These are phyloP conservation scores for Sebastes itinus DNA, from an alignment of 2,797 vertebrate genomes.

Conservation along the genomic window DNA sequence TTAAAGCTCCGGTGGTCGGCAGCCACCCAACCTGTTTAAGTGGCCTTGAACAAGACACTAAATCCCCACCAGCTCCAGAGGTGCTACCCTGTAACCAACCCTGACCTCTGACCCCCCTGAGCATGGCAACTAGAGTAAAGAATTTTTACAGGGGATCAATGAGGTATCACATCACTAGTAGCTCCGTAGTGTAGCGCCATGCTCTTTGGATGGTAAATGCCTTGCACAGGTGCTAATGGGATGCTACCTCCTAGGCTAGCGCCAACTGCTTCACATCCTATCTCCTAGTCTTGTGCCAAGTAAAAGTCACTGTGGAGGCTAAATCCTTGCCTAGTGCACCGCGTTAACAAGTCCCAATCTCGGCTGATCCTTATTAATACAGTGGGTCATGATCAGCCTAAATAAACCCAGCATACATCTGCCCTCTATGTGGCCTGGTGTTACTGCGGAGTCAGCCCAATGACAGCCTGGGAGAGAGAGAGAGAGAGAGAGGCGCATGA, in stretches of 20 bases:
- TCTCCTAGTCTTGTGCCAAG: conserved; percentile 61
- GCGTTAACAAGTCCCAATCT: conserved; percentile 65
- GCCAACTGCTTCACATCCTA: conserved; percentile 53
- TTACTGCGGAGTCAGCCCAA: conserved; percentile 15
- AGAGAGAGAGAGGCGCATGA: neutral
- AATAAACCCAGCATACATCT: conserved; percentile 31
- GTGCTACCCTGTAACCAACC: conserved; percentile 17
- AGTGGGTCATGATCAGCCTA: conserved; percentile 53
- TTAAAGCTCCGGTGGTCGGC: conserved; percentile 1
- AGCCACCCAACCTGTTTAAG: conserved; percentile 13
- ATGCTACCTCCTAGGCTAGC: conserved; percentile 58
- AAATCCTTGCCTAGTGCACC: conserved; percentile 53
- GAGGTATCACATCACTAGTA: conserved; percentile 43
- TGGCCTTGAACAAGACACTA: conserved; percentile 30
- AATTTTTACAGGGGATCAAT: conserved; percentile 37
- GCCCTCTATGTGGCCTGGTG: conserved; percentile 18
- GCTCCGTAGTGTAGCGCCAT: neutral
- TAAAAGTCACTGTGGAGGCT: conserved; percentile 62
- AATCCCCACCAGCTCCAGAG: conserved; percentile 14
- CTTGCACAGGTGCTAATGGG: conserved; percentile 67
- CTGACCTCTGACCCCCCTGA: conserved; percentile 26
- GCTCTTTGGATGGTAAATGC: conserved; percentile 46
- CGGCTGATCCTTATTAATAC: conserved; percentile 68
- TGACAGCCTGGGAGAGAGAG: conserved; percentile 1
- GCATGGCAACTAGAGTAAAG: conserved; percentile 9